phyloP scores from a whole-genome alignment of 2,113 vertebrate species.

The Ceuthmochares aereus region DNA sequence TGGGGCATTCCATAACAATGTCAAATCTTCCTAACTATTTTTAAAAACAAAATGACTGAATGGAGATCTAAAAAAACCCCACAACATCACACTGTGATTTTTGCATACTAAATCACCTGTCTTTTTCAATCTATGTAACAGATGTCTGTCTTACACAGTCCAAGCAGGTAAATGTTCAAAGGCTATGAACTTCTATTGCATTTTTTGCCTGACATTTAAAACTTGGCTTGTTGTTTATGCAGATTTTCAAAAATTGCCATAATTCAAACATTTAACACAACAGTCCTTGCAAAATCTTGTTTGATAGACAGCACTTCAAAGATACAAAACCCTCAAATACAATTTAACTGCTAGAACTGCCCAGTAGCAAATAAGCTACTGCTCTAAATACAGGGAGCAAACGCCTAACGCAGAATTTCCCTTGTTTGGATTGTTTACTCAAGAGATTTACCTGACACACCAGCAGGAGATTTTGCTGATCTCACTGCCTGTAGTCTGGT shows the following conservation, averaged over 20 bases:
- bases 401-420: neutral
- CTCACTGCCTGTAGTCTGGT: neutral
- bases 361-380: neutral
- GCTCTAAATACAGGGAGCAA: neutral
- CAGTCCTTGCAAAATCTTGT: neutral
- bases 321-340: neutral
- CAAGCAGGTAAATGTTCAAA: neutral
- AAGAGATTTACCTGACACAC: slow-evolving; percentile 16
- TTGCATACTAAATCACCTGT: neutral
- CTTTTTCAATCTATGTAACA: neutral
- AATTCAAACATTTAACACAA: neutral
- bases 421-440: slow-evolving; percentile 16
- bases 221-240: neutral
- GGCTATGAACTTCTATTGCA: neutral
- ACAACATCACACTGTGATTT: neutral
- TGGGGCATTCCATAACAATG: neutral
- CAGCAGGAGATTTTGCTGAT: slow-evolving; percentile 38
- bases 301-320: neutral
- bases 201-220: neutral
- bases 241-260: neutral
- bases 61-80: neutral
- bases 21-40: neutral
- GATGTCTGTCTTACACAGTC: neutral
- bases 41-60: neutral
- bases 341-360: neutral